A percentile compares a stretch with the other conserved stretches of the same genome.
Conservation (phyloP, 2,888 invertebrate species). For the Chymomyza amoena region DNA sequence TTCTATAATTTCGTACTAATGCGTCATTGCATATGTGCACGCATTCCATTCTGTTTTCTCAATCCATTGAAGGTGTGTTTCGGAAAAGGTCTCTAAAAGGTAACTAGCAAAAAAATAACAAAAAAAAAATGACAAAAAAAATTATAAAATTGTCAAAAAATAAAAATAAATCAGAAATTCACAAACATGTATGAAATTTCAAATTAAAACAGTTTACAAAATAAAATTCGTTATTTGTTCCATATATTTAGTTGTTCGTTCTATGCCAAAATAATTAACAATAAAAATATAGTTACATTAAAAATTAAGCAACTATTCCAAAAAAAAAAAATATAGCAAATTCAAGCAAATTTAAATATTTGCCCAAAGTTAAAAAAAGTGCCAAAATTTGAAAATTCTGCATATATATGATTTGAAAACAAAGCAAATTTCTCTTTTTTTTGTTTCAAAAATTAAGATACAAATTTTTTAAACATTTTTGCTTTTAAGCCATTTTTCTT, state of each 20-base stretch:
- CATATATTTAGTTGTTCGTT: slow-evolving; percentile 71
- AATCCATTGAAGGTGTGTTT: slow-evolving; percentile 89
- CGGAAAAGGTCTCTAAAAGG: slow-evolving; percentile 98
- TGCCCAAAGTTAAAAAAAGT: slow-evolving; percentile 35
- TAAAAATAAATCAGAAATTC: slow-evolving; percentile 78
- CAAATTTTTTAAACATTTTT: slow-evolving; percentile 61
- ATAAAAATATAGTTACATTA: slow-evolving; percentile 24
- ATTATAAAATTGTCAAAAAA: slow-evolving; percentile 40
- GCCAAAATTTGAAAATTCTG: slow-evolving; percentile 66
- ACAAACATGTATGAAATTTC: slow-evolving; percentile 75
- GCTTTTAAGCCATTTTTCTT: slow-evolving; percentile 45
- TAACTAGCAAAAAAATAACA: slow-evolving; percentile 82
- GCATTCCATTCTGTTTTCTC: slow-evolving; percentile 82
- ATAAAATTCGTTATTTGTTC: slow-evolving; percentile 63
- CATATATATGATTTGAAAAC: slow-evolving; percentile 60
- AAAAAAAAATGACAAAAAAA: slow-evolving; percentile 53
- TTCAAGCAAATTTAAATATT: slow-evolving; percentile 24
- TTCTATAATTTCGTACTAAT: slow-evolving; percentile 79
- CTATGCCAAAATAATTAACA: slow-evolving; percentile 51
- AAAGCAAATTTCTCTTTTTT: slow-evolving; percentile 41
- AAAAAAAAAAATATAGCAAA: slow-evolving; percentile 46
- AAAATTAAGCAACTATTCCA: slow-evolving; percentile 42
- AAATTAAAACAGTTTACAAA: slow-evolving; percentile 69
- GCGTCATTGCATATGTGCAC: slow-evolving; percentile 80
- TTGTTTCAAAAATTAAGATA: slow-evolving; percentile 33